Evolutionary conservation across 2,888 invertebrate species (phyloP).

Genomic region (Psylliodes chrysocephalus): DNA sequence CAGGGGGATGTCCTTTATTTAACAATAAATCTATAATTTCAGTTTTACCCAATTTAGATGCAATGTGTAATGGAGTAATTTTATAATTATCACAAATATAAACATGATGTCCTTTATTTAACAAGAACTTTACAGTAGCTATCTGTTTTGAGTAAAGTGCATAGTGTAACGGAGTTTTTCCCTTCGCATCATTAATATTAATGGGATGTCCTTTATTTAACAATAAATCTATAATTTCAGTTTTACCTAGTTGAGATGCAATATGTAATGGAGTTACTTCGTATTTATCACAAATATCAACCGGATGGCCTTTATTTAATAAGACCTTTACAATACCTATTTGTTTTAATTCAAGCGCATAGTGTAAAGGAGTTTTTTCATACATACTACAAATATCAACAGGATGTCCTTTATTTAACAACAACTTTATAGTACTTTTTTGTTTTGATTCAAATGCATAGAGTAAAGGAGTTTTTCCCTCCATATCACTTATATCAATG

Average conservation of each 20-base stretch:
- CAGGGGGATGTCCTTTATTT: not conserved
- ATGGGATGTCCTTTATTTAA: not conserved
- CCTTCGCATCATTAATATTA: not conserved
- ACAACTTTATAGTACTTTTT: too few species aligned
- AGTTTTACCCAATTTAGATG: not conserved
- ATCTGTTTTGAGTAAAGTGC: too few species aligned
- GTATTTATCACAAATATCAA: not conserved
- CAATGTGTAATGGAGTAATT: not conserved
- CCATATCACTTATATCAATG: not conserved
- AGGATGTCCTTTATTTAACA: not conserved
- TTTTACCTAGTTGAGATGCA: not conserved
- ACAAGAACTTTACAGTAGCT: too few species aligned
- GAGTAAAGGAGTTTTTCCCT: too few species aligned
- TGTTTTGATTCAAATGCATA: too few species aligned
- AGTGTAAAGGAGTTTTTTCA: conserved; percentile 5
- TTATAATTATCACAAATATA: too few species aligned
- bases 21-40: not conserved
- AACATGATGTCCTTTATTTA: too few species aligned
- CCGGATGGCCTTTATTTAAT: not conserved
- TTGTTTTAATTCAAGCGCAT: not conserved
- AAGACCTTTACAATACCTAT: not conserved
- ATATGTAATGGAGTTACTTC: conserved; percentile 4
- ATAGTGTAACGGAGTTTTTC: not conserved
- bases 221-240: not conserved
- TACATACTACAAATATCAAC: not conserved